A percentile compares a stretch with the other conserved stretches of the same genome.
Conservation (phyloP, 2,888 invertebrate species). For the Callosobruchus maculatus region DNA sequence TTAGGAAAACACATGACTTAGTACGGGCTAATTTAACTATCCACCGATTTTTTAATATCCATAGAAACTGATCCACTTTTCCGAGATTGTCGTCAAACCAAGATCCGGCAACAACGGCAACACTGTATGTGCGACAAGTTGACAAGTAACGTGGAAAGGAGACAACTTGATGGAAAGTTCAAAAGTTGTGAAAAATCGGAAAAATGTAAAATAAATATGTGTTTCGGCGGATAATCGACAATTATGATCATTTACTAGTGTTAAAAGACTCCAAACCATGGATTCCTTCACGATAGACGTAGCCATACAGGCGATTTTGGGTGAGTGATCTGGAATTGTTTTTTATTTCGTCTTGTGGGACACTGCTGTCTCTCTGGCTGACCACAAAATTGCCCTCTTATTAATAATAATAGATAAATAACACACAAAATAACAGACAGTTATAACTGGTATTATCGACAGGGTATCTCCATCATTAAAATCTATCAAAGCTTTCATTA, state of each 20-base stretch:
- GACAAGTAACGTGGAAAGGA: constrained; percentile 37
- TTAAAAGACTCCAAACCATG: constrained; percentile 31
- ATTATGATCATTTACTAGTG: constrained; percentile 29
- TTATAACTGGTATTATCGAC: background rate
- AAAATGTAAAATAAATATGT: constrained; percentile 28
- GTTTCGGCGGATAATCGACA: constrained; percentile 14
- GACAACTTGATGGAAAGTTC: constrained; percentile 27
- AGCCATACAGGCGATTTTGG: constrained; percentile 42
- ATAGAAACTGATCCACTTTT: background rate
- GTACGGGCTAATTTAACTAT: too few relatives aligned
- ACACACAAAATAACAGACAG: background rate
- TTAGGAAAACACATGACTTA: too few relatives aligned
- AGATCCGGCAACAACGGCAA: background rate
- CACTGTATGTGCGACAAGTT: constrained; percentile 2
- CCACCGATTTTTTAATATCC: too few relatives aligned
- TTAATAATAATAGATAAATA: background rate
- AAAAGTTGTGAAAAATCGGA: constrained; percentile 26
- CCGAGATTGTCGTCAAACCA: background rate
- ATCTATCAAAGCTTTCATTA: constrained; percentile 13
- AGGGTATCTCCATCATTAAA: background rate
- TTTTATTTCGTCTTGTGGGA: background rate
- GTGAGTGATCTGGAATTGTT: constrained; percentile 30
- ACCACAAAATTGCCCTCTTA: background rate
- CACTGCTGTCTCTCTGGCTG: background rate
- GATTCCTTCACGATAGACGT: constrained; percentile 42